A percentile compares a stretch with the other conserved stretches of the same genome.
phyloP scores from a whole-genome alignment of 2,797 vertebrate species.

The Zonotrichia albicollis region DNA sequence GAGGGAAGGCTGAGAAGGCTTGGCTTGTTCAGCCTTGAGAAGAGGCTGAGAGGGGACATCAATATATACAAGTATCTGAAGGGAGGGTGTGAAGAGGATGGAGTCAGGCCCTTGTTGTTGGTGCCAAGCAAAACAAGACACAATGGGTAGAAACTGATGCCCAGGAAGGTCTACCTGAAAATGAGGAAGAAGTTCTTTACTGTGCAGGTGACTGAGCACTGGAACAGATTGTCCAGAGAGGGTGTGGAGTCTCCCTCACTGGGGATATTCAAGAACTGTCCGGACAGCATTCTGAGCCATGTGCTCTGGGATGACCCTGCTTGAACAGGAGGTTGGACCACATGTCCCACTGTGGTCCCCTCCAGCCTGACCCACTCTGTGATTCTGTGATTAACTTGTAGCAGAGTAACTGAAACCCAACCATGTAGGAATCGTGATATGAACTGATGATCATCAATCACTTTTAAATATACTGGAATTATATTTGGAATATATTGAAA shows the following conservation, averaged over 20 bases:
- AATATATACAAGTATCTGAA: not conserved
- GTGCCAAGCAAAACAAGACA: not conserved
- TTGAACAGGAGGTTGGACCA: not conserved
- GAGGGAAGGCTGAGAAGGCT: not conserved
- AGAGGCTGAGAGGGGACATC: not conserved
- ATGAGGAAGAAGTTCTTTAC: not conserved
- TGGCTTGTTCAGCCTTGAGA: not conserved
- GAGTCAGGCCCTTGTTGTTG: fast-evolving
- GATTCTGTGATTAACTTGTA: not conserved
- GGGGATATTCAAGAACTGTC: not conserved
- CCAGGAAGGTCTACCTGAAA: not conserved
- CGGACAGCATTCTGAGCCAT: not conserved
- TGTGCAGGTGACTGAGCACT: fast-evolving
- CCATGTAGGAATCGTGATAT: not conserved
- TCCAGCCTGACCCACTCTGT: not conserved
- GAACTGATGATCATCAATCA: not conserved
- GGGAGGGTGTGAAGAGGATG: not conserved
- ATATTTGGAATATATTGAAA: not conserved
- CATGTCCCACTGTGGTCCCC: not conserved
- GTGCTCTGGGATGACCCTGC: not conserved
- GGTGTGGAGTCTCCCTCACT: not conserved
- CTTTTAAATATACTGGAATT: not conserved
- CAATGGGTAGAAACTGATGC: not conserved
- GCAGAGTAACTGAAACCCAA: not conserved
- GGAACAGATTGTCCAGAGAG: not conserved